A percentile compares a stretch with the other conserved stretches of the same genome.
Evolutionary conservation across 2,888 invertebrate species (phyloP).

Genomic region (Rutpela maculata): DNA sequence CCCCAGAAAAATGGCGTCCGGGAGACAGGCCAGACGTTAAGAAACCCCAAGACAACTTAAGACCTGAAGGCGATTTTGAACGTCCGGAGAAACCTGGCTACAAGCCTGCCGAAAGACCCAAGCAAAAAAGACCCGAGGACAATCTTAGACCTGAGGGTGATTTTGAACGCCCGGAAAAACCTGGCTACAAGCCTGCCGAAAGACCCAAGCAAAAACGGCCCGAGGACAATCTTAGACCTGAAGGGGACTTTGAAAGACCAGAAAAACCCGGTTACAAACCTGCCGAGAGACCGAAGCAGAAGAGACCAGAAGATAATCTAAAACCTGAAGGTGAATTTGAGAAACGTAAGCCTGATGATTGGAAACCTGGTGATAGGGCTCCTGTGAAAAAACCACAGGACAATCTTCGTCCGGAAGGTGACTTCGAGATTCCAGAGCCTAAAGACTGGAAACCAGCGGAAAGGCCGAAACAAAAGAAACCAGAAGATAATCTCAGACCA

Average conservation of each 20-base stretch:
- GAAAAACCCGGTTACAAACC: slow-evolving; percentile 74
- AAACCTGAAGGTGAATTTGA: slow-evolving; percentile 77
- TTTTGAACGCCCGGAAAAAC: slow-evolving; percentile 66
- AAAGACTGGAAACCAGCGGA: slow-evolving; percentile 73
- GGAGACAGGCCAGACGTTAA: slow-evolving; percentile 72
- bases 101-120: slow-evolving; percentile 70
- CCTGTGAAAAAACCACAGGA: slow-evolving; percentile 75
- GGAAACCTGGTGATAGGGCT: slow-evolving; percentile 70
- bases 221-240: slow-evolving; percentile 78
- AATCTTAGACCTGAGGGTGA: slow-evolving; percentile 78
- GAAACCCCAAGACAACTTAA: slow-evolving; percentile 74
- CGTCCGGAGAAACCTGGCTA: slow-evolving; percentile 74
- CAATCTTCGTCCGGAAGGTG: slow-evolving; percentile 77
- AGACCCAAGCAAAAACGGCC: slow-evolving; percentile 76
- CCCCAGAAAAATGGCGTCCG: slow-evolving; percentile 69
- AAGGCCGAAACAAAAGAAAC: slow-evolving; percentile 70
- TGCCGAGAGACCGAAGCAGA: slow-evolving; percentile 65
- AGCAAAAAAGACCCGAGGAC: slow-evolving; percentile 75
- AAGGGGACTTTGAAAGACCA: slow-evolving; percentile 76
- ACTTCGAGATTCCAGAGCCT: slow-evolving; percentile 75
- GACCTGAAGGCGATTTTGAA: slow-evolving; percentile 77
- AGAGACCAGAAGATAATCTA: slow-evolving; percentile 78
- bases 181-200: slow-evolving; percentile 62
- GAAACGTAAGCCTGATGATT: slow-evolving; percentile 72
- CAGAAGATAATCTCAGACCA: slow-evolving; percentile 74